Conservation (phyloP, 23 tunicate genomes). For the Botrylloides violaceus region DNA sequence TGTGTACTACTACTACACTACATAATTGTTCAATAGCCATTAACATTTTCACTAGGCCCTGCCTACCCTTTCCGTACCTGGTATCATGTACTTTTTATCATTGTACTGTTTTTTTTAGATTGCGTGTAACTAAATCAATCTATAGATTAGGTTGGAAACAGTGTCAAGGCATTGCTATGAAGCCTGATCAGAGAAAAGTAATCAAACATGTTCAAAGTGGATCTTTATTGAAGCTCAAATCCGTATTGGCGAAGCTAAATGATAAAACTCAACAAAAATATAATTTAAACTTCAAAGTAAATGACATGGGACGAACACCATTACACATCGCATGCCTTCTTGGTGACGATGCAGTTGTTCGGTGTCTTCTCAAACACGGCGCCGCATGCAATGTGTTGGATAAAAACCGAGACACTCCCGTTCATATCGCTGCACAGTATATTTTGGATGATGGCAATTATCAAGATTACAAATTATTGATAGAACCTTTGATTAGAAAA, state of each 20-base stretch:
- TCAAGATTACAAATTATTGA: slow-evolving; percentile 50
- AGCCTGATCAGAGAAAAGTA: slow-evolving; percentile 35
- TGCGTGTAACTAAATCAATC: too few species aligned
- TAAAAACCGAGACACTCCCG: slow-evolving; percentile 63
- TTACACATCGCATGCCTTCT: slow-evolving; percentile 80
- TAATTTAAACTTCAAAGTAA: slow-evolving; percentile 56
- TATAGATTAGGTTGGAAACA: too few species aligned
- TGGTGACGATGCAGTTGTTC: slow-evolving; percentile 85
- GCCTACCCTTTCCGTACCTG: too few species aligned
- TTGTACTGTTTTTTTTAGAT: too few species aligned
- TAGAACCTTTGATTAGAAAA: slow-evolving; percentile 56
- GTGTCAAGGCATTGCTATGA: neutral
- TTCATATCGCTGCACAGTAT: slow-evolving; percentile 85
- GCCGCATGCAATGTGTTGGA: slow-evolving; percentile 43
- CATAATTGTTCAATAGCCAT: too few species aligned
- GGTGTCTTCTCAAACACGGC: slow-evolving; percentile 62
- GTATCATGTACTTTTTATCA: too few species aligned
- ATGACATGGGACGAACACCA: slow-evolving; percentile 53
- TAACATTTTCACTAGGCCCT: too few species aligned
- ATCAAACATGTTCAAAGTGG: slow-evolving; percentile 89
- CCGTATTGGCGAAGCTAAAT: slow-evolving; percentile 44
- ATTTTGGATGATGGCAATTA: slow-evolving; percentile 61
- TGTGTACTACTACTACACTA: too few species aligned
- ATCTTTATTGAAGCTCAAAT: slow-evolving; percentile 68
- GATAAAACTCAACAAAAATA: slow-evolving; percentile 28